Conservation (phyloP, 1,140 invertebrate genomes). For the honey bee (Apis mellifera) region Amel_HAv3.1 CM009935.2:11765001-11765500, state of each 20-base stretch:
- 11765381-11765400: too few relatives aligned
- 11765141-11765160: neutral
- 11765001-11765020: too few relatives aligned
- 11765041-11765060: neutral
- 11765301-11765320: slow-evolving; percentile 44
- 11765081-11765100: neutral
- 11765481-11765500: too few relatives aligned
- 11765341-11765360: slow-evolving; percentile 56
- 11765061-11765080: neutral
- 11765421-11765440: too few relatives aligned
- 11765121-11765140: neutral
- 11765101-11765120: too few relatives aligned
- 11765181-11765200: neutral
- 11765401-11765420: too few relatives aligned
- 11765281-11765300: slow-evolving; percentile 45
- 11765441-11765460: too few relatives aligned
- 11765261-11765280: too few relatives aligned
- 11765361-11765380: too few relatives aligned
- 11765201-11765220: slow-evolving; percentile 7
- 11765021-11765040: too few relatives aligned
- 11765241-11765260: neutral
- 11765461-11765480: too few relatives aligned
- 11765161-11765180: neutral
- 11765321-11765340: slow-evolving; percentile 55
- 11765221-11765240: neutral